phyloP scores from a whole-genome alignment of 2,888 invertebrate genomes.

The Chloroclystis v-ata region DNA sequence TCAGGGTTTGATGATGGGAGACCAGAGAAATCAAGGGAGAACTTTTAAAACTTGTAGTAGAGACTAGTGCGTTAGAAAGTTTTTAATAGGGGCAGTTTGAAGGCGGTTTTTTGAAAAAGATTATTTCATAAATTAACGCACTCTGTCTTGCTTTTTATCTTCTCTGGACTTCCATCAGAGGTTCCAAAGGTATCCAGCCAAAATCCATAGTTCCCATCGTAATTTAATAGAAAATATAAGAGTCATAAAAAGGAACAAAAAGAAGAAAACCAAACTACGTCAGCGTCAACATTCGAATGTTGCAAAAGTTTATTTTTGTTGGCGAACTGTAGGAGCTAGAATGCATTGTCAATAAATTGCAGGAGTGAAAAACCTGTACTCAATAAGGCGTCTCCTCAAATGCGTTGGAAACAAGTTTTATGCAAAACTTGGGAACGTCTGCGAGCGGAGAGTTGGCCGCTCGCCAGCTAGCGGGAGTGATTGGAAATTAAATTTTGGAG shows the following conservation, averaged over 20 bases:
- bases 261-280: constrained; percentile 2
- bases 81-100: too few species aligned
- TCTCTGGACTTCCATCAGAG: too few species aligned
- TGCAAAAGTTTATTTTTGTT: constrained; percentile 17
- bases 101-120: too few species aligned
- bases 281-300: constrained; percentile 3
- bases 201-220: too few species aligned
- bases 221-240: not conserved
- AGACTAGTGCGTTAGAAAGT: too few species aligned
- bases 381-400: constrained; percentile 50
- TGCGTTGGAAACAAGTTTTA: constrained; percentile 53
- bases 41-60: too few species aligned
- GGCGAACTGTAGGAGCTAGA: constrained; percentile 18
- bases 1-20: too few species aligned
- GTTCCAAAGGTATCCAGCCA: too few species aligned
- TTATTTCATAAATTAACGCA: too few species aligned
- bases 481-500: constrained; percentile 24
- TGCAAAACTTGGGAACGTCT: constrained; percentile 60
- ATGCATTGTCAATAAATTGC: constrained; percentile 47
- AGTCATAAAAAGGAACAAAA: not conserved
- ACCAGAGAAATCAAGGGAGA: too few species aligned
- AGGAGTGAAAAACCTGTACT: constrained; percentile 25
- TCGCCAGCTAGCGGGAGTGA: constrained; percentile 43
- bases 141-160: too few species aligned
- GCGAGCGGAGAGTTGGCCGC: constrained; percentile 48